These are phyloP conservation scores for Coccyzus lansbergi DNA, from an alignment of 2,797 vertebrate genomes.

Conservation along the genomic window DNA sequence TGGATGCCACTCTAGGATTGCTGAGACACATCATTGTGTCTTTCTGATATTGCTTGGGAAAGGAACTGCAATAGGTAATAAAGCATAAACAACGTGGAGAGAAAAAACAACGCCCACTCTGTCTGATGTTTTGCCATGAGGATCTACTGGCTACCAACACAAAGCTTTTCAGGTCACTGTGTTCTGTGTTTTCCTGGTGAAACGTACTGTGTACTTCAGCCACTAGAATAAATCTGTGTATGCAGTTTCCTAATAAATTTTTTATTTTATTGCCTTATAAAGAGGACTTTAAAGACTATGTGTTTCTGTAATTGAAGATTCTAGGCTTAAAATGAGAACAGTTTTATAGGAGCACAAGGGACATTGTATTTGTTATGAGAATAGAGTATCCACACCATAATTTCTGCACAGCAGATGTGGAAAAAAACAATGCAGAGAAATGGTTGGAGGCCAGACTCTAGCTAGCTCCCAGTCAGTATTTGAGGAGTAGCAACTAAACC, in stretches of 20 bases:
- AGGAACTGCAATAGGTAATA: conserved; percentile 4
- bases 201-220: neutral
- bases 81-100: neutral
- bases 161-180: conserved; percentile 68
- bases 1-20: neutral
- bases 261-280: conserved; percentile 54
- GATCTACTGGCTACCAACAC: conserved; percentile 30
- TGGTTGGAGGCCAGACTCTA: neutral
- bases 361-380: conserved; percentile 1
- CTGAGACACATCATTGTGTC: neutral
- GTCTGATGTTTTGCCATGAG: conserved; percentile 69
- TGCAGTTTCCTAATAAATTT: conserved; percentile 32
- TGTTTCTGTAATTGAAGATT: conserved; percentile 34
- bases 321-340: conserved; percentile 15
- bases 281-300: conserved; percentile 33
- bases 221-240: conserved; percentile 31
- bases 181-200: conserved; percentile 58
- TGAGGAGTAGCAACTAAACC: neutral
- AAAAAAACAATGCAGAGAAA: neutral
- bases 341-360: conserved; percentile 32
- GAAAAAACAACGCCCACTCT: conserved; percentile 44
- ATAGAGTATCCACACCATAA: neutral
- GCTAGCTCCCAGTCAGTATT: neutral
- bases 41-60: neutral
- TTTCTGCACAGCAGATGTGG: conserved; percentile 36